A percentile compares a stretch with the other conserved stretches of the same genome.
These are phyloP conservation scores for Eurytoma californica DNA, from an alignment of 2,888 invertebrate genomes.

Conservation along the genomic window DNA sequence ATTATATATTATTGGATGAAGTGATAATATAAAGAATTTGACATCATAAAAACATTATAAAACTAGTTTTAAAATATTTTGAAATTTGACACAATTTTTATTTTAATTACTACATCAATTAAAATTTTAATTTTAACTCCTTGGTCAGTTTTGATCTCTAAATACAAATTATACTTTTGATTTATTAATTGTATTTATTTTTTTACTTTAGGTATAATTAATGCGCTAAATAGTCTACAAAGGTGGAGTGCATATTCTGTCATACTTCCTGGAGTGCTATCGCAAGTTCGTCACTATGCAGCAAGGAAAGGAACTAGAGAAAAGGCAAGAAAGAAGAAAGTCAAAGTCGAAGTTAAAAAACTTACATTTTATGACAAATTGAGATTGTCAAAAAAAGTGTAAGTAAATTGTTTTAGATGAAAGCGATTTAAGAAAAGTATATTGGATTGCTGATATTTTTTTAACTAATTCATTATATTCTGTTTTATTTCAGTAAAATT, in stretches of 20 bases:
- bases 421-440: too few relatives aligned
- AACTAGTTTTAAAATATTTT: too few relatives aligned
- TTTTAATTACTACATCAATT: too few relatives aligned
- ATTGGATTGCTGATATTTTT: background rate
- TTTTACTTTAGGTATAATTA: background rate
- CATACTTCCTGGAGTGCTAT: slow-evolving; percentile 54
- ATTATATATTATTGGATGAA: too few relatives aligned
- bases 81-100: too few relatives aligned
- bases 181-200: slow-evolving; percentile 36
- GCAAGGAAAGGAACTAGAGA: slow-evolving; percentile 90
- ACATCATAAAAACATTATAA: too few relatives aligned
- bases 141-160: too few relatives aligned
- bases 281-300: slow-evolving; percentile 78
- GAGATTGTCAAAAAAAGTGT: slow-evolving; percentile 79
- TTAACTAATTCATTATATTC: background rate
- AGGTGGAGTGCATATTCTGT: background rate
- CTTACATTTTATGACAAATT: slow-evolving; percentile 85
- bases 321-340: slow-evolving; percentile 84
- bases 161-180: background rate
- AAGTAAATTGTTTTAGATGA: slow-evolving; percentile 61
- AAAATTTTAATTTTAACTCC: too few relatives aligned
- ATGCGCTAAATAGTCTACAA: slow-evolving; percentile 19
- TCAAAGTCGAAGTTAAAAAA: slow-evolving; percentile 86
- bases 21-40: too few relatives aligned
- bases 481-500: slow-evolving; percentile 70